Conservation (phyloP, 2,888 invertebrate species). For the Gibbula magus region DNA sequence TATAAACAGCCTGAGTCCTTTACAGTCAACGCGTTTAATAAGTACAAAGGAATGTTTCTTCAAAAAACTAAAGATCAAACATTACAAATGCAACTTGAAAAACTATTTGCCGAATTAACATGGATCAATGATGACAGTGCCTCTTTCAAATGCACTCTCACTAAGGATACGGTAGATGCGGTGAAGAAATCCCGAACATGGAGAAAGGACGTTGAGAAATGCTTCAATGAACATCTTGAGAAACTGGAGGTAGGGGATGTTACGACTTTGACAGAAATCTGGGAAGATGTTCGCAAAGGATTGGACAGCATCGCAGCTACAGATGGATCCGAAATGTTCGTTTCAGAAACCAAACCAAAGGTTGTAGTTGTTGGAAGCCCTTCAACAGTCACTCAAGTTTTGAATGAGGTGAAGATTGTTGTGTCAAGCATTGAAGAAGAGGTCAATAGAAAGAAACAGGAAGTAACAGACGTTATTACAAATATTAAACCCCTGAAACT, state of each 20-base stretch:
- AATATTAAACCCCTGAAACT: constrained; percentile 13
- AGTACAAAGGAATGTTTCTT: constrained; percentile 20
- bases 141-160: constrained; percentile 26
- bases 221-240: neutral
- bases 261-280: constrained; percentile 21
- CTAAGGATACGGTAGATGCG: neutral
- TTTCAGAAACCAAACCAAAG: neutral
- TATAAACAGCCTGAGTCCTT: constrained; percentile 28
- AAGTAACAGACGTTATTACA: constrained; percentile 24
- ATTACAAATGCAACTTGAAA: neutral
- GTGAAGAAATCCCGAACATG: constrained; percentile 21
- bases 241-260: neutral
- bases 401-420: neutral
- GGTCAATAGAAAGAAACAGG: constrained; percentile 23
- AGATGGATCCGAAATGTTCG: neutral
- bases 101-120: neutral
- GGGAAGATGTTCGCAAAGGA: constrained; percentile 24
- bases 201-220: constrained; percentile 17
- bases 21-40: constrained; percentile 13
- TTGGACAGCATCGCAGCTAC: neutral
- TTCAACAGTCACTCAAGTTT: neutral
- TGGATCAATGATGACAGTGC: neutral
- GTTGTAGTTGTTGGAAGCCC: constrained; percentile 13
- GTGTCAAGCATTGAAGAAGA: neutral
- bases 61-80: neutral